These are phyloP conservation scores for Heloderma charlesbogerti DNA, from an alignment of 2,113 vertebrate genomes.

Conservation along the genomic window DNA sequence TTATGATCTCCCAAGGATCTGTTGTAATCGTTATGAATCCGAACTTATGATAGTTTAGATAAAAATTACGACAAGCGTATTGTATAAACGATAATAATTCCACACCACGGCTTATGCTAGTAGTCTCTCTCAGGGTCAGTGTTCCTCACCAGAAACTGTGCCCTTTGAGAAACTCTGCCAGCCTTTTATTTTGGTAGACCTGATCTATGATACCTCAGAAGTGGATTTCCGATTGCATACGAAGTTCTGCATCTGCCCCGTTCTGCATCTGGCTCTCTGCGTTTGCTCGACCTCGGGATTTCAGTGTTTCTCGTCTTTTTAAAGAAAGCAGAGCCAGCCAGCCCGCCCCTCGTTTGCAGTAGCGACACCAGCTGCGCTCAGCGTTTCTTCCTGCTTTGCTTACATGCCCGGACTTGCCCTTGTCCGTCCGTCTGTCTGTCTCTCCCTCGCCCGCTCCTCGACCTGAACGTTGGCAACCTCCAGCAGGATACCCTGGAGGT, in stretches of 20 bases:
- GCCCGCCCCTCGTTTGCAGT: neutral
- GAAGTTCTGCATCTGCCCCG: neutral
- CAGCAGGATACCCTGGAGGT: no score
- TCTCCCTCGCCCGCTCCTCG: neutral
- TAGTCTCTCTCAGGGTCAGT: neutral
- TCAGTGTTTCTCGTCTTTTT: neutral
- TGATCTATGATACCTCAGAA: neutral
- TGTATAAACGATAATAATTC: no score
- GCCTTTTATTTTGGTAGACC: neutral
- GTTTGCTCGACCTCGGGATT: neutral
- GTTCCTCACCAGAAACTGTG: neutral
- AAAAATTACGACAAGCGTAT: no score
- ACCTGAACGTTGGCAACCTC: no score
- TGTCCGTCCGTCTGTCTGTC: no score
- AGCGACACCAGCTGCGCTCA: neutral
- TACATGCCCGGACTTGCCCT: slow-evolving; percentile 20
- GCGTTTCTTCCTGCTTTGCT: neutral
- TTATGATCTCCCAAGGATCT: no score
- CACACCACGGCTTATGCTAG: no score
- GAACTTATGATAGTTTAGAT: no score
- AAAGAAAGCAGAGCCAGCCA: neutral
- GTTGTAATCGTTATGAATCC: no score
- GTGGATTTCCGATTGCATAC: neutral
- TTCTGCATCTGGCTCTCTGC: neutral
- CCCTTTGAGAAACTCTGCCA: neutral